Conservation (phyloP, 2,888 invertebrate species). For the Caenorhabditis japonica region DNA sequence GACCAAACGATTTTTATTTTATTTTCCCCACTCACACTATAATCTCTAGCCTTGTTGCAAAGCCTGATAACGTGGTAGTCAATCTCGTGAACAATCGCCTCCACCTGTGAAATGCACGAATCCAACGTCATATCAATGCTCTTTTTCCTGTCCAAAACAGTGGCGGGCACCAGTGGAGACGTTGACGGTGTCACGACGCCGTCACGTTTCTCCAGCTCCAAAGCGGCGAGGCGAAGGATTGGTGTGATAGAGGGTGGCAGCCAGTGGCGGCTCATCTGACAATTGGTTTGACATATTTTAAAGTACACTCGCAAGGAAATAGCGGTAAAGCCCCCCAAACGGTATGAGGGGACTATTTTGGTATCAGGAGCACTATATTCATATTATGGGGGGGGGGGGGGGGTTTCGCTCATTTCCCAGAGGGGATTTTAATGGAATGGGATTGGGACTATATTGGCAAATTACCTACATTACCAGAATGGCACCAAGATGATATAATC, state of each 20-base stretch:
- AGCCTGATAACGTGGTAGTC: slow-evolving; percentile 28
- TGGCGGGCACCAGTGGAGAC: slow-evolving; percentile 5
- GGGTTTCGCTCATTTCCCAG: too few species aligned
- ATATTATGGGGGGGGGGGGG: too few species aligned
- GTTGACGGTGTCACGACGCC: slow-evolving; percentile 21
- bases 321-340: too few species aligned
- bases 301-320: too few species aligned
- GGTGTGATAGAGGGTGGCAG: slow-evolving; percentile 68
- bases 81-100: slow-evolving; percentile 37
- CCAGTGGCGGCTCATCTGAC: slow-evolving; percentile 70
- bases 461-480: too few species aligned
- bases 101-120: slow-evolving; percentile 35
- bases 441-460: too few species aligned
- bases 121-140: slow-evolving; percentile 29
- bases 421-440: too few species aligned
- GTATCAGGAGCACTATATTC: too few species aligned
- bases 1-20: too few species aligned
- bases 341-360: too few species aligned
- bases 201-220: slow-evolving; percentile 49
- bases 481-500: too few species aligned
- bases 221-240: slow-evolving; percentile 50
- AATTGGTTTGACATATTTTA: too few species aligned
- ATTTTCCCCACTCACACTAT: slow-evolving; percentile 29
- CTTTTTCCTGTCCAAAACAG: slow-evolving; percentile 6
- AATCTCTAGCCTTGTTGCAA: slow-evolving; percentile 32